Conservation (phyloP, 2,797 vertebrate species). For the Peromyscus attwateri region DNA sequence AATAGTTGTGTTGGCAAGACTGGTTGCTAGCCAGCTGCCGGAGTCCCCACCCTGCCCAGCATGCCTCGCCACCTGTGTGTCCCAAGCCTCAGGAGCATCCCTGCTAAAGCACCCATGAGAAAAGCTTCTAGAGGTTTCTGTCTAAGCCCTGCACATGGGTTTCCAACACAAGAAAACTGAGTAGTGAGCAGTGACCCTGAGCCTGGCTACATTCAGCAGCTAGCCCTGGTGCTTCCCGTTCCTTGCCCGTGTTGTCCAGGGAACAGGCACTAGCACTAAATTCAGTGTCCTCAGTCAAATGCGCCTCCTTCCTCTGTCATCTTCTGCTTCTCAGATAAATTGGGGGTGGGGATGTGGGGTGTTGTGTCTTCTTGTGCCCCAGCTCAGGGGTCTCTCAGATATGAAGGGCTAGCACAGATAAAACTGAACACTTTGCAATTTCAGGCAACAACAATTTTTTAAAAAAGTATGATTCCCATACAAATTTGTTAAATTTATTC, state of each 20-base stretch:
- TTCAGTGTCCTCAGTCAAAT: not conserved
- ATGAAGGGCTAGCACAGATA: not conserved
- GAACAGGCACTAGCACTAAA: not conserved
- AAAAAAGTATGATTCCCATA: slow-evolving; percentile 34
- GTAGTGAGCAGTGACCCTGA: not conserved
- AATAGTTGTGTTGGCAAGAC: not conserved
- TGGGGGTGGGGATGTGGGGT: not conserved
- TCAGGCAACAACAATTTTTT: not conserved
- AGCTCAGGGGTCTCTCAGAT: not conserved
- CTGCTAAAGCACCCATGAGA: not conserved
- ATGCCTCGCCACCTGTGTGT: not conserved
- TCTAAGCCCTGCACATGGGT: not conserved
- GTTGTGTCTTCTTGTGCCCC: not conserved
- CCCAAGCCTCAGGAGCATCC: slow-evolving; percentile 3
- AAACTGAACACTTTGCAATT: slow-evolving; percentile 9
- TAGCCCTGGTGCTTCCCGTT: fast-evolving
- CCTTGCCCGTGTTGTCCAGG: not conserved
- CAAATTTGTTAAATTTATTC: slow-evolving; percentile 67
- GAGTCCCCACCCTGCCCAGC: not conserved
- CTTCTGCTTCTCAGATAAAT: not conserved
- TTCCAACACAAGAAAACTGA: not conserved
- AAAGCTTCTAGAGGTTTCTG: slow-evolving; percentile 60
- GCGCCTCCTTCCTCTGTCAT: not conserved
- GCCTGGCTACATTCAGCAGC: not conserved
- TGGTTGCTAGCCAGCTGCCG: not conserved